These are phyloP conservation scores for Phocoena sinus DNA, from an alignment of 2,113 vertebrate genomes.

Conservation along the genomic window DNA sequence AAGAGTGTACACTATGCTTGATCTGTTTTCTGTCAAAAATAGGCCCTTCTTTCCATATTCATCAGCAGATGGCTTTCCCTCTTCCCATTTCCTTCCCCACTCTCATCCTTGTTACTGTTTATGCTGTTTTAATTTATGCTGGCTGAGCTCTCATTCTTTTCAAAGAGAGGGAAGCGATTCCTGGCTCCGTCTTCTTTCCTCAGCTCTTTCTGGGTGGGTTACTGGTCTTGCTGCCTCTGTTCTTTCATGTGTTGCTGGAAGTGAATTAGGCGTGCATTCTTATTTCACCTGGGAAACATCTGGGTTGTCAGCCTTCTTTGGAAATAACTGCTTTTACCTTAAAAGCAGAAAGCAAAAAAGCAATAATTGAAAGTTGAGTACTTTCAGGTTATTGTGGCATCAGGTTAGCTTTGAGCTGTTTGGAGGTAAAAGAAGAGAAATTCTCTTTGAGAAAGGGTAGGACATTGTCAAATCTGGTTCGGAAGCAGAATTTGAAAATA, in stretches of 20 bases:
- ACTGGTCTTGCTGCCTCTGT: not conserved
- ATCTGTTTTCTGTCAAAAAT: not conserved
- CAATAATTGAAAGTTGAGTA: not conserved
- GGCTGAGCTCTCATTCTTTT: not conserved
- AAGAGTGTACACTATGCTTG: rapidly evolving
- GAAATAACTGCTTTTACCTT: not conserved
- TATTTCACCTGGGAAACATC: not conserved
- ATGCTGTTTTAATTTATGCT: not conserved
- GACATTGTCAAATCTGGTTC: not conserved
- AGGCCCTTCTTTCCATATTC: not conserved
- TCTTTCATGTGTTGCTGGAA: not conserved
- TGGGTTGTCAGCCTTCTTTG: not conserved
- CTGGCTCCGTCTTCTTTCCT: not conserved
- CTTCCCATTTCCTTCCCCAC: not conserved
- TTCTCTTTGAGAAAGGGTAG: not conserved
- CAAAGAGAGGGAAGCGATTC: not conserved
- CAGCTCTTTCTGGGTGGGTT: too few species aligned
- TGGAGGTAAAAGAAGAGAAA: not conserved
- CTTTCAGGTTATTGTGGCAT: not conserved
- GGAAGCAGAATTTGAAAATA: constrained; percentile 29
- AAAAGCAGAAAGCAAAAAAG: not conserved
- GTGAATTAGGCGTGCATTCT: not conserved
- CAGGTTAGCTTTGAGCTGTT: not conserved
- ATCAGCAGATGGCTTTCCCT: not conserved
- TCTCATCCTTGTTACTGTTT: not conserved